Evolutionary conservation across 1,140 invertebrate genomes (phyloP).

Genomic region (Lucilia cuprina): DNA sequence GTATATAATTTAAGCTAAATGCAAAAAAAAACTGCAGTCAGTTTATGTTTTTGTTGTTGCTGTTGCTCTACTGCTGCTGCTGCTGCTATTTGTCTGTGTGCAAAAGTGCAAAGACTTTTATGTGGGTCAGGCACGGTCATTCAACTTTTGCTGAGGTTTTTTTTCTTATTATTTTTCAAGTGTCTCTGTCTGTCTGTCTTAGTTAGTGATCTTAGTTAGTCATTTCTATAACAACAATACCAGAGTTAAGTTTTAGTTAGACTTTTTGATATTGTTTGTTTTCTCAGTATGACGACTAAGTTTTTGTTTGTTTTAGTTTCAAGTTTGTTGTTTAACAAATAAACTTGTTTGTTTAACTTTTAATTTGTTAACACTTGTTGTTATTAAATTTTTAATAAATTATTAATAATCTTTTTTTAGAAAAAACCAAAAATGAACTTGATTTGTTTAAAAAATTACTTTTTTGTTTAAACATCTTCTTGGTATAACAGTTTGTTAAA

Average conservation of each 20-base stretch:
- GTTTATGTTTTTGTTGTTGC: background rate
- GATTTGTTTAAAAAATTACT: no score
- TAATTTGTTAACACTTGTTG: no score
- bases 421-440: no score
- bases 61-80: background rate
- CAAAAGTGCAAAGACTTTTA: constrained; percentile 62
- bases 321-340: no score
- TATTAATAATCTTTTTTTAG: no score
- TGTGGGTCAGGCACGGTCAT: constrained; percentile 65
- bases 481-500: no score
- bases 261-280: background rate
- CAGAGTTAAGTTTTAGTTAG: background rate
- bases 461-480: no score
- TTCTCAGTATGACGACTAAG: background rate
- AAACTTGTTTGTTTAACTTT: no score
- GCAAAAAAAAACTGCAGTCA: background rate
- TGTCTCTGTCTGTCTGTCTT: background rate
- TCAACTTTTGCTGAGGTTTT: constrained; percentile 50
- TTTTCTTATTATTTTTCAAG: background rate
- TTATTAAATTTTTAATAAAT: no score
- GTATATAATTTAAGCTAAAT: no score
- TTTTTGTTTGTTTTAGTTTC: no score
- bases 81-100: background rate
- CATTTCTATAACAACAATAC: background rate
- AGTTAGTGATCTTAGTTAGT: background rate